Conservation (phyloP, 2,113 vertebrate species). For the Zosterops borbonicus region DNA sequence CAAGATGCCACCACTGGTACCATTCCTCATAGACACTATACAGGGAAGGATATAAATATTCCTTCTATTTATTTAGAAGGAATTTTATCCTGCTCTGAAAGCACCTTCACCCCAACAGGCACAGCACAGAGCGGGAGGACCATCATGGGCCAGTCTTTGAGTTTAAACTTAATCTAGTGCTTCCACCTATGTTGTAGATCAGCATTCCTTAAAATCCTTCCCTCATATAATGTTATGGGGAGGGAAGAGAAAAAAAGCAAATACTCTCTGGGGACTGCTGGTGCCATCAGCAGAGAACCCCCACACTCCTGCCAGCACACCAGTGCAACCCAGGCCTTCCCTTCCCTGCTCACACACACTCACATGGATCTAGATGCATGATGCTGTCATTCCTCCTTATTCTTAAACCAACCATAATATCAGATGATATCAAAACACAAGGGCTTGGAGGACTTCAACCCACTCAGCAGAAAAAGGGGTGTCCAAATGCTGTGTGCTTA, state of each 20-base stretch:
- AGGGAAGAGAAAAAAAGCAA: not conserved
- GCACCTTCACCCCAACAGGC: not conserved
- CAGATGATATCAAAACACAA: not conserved
- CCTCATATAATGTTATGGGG: not conserved
- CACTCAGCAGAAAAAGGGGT: not conserved
- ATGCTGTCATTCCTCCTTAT: not conserved
- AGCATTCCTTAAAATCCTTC: not conserved
- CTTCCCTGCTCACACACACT: not conserved
- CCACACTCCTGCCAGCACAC: not conserved
- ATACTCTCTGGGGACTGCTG: not conserved
- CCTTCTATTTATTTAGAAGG: not conserved
- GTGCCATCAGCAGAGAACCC: not conserved
- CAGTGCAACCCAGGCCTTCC: not conserved
- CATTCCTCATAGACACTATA: not conserved
- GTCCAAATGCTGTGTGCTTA: not conserved
- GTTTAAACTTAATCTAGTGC: not conserved
- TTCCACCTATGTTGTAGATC: accelerated
- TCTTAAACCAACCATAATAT: not conserved
- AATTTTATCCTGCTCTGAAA: not conserved
- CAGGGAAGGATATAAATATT: not conserved
- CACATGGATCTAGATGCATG: not conserved
- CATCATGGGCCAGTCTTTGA: not conserved
- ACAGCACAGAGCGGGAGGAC: not conserved
- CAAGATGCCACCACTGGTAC: not conserved
- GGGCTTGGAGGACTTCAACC: not conserved